These are phyloP conservation scores for Catocala sponsa DNA, from an alignment of 2,888 invertebrate species.

Conservation along the genomic window DNA sequence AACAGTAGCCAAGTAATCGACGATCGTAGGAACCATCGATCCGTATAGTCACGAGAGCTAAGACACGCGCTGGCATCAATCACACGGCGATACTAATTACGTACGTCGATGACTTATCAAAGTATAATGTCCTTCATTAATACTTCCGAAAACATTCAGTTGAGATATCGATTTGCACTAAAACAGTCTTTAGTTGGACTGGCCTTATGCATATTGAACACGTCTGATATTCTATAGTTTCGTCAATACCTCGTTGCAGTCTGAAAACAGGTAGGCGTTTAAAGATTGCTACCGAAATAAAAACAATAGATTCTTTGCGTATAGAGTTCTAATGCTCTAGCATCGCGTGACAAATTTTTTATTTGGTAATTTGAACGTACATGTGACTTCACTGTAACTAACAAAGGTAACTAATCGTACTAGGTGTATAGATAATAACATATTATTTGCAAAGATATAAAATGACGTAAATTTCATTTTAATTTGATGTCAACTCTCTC, in stretches of 20 bases:
- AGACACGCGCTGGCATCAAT: constrained; percentile 57
- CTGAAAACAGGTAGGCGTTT: too few relatives aligned
- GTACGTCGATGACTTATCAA: constrained; percentile 51
- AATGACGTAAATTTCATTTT: neutral
- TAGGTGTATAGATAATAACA: too few relatives aligned
- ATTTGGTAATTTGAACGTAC: too few relatives aligned
- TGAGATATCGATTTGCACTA: neutral
- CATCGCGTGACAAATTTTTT: too few relatives aligned
- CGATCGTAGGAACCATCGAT: constrained; percentile 48
- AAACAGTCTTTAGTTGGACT: constrained; percentile 5
- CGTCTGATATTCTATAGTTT: neutral
- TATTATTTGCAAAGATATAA: neutral
- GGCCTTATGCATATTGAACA: neutral
- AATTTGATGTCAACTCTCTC: constrained; percentile 40
- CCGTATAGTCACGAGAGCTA: constrained; percentile 54
- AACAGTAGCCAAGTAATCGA: constrained; percentile 75
- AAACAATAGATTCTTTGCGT: too few relatives aligned
- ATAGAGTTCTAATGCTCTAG: too few relatives aligned
- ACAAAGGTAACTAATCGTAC: too few relatives aligned
- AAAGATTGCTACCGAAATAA: too few relatives aligned
- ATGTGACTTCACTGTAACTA: too few relatives aligned
- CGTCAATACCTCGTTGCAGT: too few relatives aligned
- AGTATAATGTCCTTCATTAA: constrained; percentile 36
- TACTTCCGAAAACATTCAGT: constrained; percentile 18
- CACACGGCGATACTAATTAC: constrained; percentile 20